These are phyloP conservation scores for Sitophilus oryzae DNA, from an alignment of 1,140 invertebrate species.

Conservation along the genomic window DNA sequence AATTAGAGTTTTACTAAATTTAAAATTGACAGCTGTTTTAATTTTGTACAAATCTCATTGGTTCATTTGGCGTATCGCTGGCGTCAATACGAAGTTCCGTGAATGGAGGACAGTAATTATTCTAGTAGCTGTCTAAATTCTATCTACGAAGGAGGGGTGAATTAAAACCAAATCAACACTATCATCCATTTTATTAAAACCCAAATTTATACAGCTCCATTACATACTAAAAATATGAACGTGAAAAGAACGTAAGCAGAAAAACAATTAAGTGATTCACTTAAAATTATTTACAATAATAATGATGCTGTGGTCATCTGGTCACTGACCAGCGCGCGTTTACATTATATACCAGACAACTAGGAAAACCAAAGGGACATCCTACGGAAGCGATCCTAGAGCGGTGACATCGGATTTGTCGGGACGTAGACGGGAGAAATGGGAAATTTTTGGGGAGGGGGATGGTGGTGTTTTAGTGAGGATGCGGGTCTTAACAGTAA, in stretches of 20 bases:
- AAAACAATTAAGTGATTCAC: conserved; percentile 44
- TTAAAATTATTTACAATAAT: conserved; percentile 47
- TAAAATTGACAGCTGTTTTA: too few species aligned
- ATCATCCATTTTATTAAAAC: conserved; percentile 46
- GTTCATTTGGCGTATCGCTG: too few species aligned
- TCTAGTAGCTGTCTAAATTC: background rate
- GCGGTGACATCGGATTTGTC: too few species aligned
- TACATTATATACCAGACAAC: conserved; percentile 30
- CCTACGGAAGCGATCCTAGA: conserved; percentile 39
- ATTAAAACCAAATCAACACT: conserved; percentile 31
- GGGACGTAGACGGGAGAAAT: background rate
- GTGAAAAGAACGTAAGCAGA: conserved; percentile 44
- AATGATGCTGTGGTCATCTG: conserved; percentile 43
- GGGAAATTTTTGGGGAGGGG: background rate
- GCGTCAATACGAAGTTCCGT: too few species aligned
- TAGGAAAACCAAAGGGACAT: conserved; percentile 33
- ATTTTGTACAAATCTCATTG: too few species aligned
- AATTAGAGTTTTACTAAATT: too few species aligned
- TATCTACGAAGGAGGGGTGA: background rate
- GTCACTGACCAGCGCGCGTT: conserved; percentile 41
- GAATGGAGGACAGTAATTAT: too few species aligned
- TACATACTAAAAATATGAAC: conserved; percentile 44
- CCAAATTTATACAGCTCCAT: conserved; percentile 45
- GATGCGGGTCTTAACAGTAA: too few species aligned
- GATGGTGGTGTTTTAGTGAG: background rate